Percentiles rank a stretch among this genome's conserved stretches.
These are phyloP conservation scores for Gavialis gangeticus DNA, from an alignment of 2,113 vertebrate species.

Conservation along the genomic window DNA sequence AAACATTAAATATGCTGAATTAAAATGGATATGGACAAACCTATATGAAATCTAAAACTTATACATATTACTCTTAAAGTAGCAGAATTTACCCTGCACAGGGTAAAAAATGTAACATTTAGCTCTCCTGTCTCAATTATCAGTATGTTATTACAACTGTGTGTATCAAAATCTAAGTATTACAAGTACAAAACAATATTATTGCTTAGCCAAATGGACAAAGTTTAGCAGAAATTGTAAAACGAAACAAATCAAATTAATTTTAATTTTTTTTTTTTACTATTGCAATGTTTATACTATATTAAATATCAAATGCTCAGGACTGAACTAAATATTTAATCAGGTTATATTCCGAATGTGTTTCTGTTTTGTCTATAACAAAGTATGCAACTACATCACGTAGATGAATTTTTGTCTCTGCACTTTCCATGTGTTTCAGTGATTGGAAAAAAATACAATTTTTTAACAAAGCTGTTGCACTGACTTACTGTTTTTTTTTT, in stretches of 20 bases:
- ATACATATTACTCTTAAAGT: constrained; percentile 60
- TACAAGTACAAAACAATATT: constrained; percentile 71
- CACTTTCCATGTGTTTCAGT: constrained; percentile 83
- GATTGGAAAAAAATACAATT: constrained; percentile 76
- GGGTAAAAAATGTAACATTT: constrained; percentile 65
- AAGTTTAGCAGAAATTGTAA: constrained; percentile 69
- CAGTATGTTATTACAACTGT: constrained; percentile 71
- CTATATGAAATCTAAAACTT: constrained; percentile 54
- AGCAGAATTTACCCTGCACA: constrained; percentile 66
- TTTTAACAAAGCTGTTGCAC: constrained; percentile 75
- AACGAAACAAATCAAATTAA: constrained; percentile 75
- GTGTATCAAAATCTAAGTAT: constrained; percentile 73
- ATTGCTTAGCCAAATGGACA: constrained; percentile 78
- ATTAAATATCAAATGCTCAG: constrained; percentile 84
- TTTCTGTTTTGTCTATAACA: constrained; percentile 79
- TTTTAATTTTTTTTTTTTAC: constrained; percentile 65
- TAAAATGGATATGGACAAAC: constrained; percentile 57
- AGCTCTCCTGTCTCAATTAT: constrained; percentile 72
- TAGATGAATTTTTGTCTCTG: constrained; percentile 80
- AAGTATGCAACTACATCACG: constrained; percentile 78
- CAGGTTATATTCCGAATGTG: constrained; percentile 83
- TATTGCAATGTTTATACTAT: constrained; percentile 78
- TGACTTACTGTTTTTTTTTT: constrained; percentile 53
- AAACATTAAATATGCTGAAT: constrained; percentile 65
- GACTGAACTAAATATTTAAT: constrained; percentile 87